Conservation (phyloP, 2,797 vertebrate genomes). For the Anguilla anguilla region DNA sequence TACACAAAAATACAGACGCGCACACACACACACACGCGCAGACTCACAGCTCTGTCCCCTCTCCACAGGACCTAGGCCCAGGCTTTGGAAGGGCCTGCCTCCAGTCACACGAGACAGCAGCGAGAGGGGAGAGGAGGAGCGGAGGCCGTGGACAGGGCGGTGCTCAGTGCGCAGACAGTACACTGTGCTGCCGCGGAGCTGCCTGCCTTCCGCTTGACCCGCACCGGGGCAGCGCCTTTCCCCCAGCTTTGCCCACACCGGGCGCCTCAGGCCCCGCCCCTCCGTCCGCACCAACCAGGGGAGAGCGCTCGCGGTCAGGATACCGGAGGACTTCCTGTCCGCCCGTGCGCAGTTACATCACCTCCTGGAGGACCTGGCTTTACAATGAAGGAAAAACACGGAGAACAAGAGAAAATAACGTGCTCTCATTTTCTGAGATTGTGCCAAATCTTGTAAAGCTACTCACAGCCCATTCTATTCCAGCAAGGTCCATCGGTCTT, state of each 20-base stretch:
- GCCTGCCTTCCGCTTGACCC: background rate
- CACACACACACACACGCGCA: slow-evolving; percentile 5
- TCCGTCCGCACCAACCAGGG: background rate
- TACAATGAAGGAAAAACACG: background rate
- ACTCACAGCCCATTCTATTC: background rate
- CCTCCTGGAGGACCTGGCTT: background rate
- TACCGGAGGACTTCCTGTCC: background rate
- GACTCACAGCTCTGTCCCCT: slow-evolving; percentile 9
- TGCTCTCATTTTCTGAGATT: background rate
- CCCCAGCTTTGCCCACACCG: background rate
- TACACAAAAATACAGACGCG: background rate
- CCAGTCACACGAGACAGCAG: background rate
- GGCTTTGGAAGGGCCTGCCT: background rate
- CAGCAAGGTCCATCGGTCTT: slow-evolving; percentile 12
- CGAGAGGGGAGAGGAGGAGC: background rate
- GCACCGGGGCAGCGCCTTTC: background rate
- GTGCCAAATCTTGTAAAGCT: slow-evolving; percentile 36
- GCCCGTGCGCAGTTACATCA: background rate
- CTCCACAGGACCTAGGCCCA: slow-evolving; percentile 32
- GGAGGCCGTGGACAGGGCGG: background rate
- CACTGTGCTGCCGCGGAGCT: no score
- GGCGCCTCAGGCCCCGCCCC: background rate
- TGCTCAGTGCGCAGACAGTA: background rate
- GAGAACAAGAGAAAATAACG: background rate
- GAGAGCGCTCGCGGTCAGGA: background rate